Evolutionary conservation across 1,140 invertebrate species (phyloP).

Genomic region (Paraescarpia echinospica): DNA sequence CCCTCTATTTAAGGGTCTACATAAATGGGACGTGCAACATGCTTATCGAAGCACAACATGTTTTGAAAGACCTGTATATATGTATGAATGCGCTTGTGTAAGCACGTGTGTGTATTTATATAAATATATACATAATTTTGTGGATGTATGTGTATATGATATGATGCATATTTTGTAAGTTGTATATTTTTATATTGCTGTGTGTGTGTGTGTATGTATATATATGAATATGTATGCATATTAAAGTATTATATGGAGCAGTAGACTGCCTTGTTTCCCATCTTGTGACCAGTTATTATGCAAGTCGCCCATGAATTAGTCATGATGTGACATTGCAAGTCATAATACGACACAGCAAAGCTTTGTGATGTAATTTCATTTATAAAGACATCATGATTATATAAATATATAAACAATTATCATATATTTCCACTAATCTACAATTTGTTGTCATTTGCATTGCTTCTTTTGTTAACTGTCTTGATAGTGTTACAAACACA

Average conservation of each 20-base stretch:
- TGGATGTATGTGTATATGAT: neutral
- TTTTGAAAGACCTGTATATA: neutral
- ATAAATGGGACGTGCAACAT: neutral
- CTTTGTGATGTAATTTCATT: neutral
- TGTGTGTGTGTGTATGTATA: neutral
- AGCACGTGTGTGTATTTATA: neutral
- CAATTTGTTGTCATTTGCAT: neutral
- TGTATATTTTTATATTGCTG: neutral
- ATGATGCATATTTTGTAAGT: constrained; percentile 6
- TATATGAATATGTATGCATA: neutral
- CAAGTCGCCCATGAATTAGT: neutral
- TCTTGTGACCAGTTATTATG: neutral
- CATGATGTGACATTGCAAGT: neutral
- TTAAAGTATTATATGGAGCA: constrained; percentile 6
- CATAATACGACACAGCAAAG: neutral
- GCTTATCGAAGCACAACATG: neutral
- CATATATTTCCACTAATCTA: neutral
- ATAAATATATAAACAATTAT: neutral
- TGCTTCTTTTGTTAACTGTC: neutral
- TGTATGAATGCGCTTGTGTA: neutral
- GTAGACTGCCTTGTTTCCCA: neutral
- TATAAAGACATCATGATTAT: neutral
- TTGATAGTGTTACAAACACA: neutral
- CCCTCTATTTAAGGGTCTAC: neutral
- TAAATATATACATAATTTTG: constrained; percentile 2